Conservation (phyloP, 2,888 invertebrate species). For the Tryphoninae sp. region DNA sequence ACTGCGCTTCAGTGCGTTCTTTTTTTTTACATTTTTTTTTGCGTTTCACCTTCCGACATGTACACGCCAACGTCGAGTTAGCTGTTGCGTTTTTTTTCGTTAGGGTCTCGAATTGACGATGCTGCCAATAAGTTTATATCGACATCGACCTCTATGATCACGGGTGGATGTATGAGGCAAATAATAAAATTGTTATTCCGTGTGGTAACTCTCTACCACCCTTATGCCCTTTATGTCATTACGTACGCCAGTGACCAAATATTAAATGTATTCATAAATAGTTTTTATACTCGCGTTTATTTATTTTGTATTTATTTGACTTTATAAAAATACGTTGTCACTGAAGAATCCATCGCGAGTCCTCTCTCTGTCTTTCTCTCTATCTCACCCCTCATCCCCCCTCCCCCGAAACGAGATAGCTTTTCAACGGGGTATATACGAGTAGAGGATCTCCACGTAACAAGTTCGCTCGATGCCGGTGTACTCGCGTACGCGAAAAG, state of each 20-base stretch:
- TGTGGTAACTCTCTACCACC: background rate
- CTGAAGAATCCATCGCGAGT: slow-evolving; percentile 32
- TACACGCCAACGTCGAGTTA: slow-evolving; percentile 28
- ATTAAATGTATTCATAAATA: too few species aligned
- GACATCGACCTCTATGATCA: slow-evolving; percentile 47
- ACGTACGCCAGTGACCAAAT: too few species aligned
- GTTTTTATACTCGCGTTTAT: too few species aligned
- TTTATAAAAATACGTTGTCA: slow-evolving; percentile 38
- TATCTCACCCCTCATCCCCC: slow-evolving; percentile 34
- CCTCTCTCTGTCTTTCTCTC: slow-evolving; percentile 6
- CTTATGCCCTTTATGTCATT: background rate
- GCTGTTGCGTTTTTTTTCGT: slow-evolving; percentile 44
- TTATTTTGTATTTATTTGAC: slow-evolving; percentile 1
- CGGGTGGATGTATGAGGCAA: slow-evolving; percentile 9
- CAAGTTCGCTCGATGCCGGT: slow-evolving; percentile 19
- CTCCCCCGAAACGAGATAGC: slow-evolving; percentile 59
- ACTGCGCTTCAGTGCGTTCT: slow-evolving; percentile 46
- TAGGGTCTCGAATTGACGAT: slow-evolving; percentile 52
- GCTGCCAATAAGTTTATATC: slow-evolving; percentile 60
- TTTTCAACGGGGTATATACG: slow-evolving; percentile 47
- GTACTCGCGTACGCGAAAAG: slow-evolving; percentile 57
- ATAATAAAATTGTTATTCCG: slow-evolving; percentile 37
- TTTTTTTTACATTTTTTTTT: slow-evolving; percentile 61
- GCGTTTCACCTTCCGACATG: slow-evolving; percentile 41
- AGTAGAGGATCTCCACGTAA: slow-evolving; percentile 44